These are phyloP conservation scores for Mythimna albipuncta DNA, from an alignment of 2,888 invertebrate genomes.

Conservation along the genomic window DNA sequence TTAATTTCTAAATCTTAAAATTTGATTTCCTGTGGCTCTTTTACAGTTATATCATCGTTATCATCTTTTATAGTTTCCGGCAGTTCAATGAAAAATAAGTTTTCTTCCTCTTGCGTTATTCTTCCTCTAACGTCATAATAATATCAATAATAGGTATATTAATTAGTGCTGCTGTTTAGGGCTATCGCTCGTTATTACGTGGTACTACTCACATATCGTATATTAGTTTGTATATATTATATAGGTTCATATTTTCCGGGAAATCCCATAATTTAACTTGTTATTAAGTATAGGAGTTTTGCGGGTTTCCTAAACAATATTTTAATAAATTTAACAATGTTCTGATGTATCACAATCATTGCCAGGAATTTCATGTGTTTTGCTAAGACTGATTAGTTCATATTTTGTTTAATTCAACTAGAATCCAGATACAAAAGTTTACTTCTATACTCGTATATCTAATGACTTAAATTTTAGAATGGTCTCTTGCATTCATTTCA, in stretches of 20 bases:
- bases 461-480: not conserved
- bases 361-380: not conserved
- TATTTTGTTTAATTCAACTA: too few relatives aligned
- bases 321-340: conserved; percentile 11
- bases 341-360: not conserved
- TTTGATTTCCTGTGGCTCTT: not conserved
- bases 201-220: not conserved
- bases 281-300: not conserved
- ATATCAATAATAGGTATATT: not conserved
- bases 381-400: too few relatives aligned
- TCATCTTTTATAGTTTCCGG: not conserved
- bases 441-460: too few relatives aligned
- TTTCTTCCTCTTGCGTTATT: not conserved
- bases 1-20: not conserved
- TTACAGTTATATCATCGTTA: not conserved
- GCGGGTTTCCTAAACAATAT: conserved; percentile 2
- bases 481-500: not conserved
- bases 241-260: conserved; percentile 1
- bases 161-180: conserved; percentile 2
- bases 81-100: not conserved
- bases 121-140: not conserved
- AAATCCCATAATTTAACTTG: conserved; percentile 2
- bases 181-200: conserved; percentile 4
- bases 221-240: conserved; percentile 16
- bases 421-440: not conserved